Conservation (phyloP, 1,140 invertebrate genomes). For the Tetranychus urticae region DNA sequence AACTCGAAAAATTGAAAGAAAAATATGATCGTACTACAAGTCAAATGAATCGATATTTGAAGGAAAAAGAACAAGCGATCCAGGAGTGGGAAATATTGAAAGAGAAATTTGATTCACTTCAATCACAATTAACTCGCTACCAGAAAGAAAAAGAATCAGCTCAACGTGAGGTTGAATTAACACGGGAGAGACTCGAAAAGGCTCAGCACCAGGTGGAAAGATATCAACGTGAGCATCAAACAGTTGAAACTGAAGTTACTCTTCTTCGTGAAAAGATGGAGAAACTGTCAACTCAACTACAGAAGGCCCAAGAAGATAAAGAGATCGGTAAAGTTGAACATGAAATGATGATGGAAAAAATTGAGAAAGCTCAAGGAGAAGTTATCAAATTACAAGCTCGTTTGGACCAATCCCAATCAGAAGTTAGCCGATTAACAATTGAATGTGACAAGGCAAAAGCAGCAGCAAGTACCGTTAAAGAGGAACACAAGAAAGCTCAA, state of each 20-base stretch:
- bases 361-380: constrained; percentile 64
- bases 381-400: constrained; percentile 62
- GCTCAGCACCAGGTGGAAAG: constrained; percentile 20
- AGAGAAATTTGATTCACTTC: constrained; percentile 49
- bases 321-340: constrained; percentile 66
- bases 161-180: constrained; percentile 53
- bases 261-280: constrained; percentile 70
- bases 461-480: constrained; percentile 46
- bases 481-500: constrained; percentile 58
- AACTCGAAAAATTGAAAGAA: constrained; percentile 57
- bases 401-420: constrained; percentile 56
- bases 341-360: constrained; percentile 73
- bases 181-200: constrained; percentile 69
- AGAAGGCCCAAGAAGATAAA: constrained; percentile 61
- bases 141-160: constrained; percentile 58
- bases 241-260: constrained; percentile 54
- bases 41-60: constrained; percentile 49
- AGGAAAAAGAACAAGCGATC: constrained; percentile 54
- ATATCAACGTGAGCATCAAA: constrained; percentile 49
- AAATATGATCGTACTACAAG: constrained; percentile 59
- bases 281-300: constrained; percentile 47
- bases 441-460: constrained; percentile 62
- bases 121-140: constrained; percentile 50
- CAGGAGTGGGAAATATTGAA: constrained; percentile 53
- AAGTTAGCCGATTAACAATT: constrained; percentile 54